A percentile compares a stretch with the other conserved stretches of the same genome.
Conservation (phyloP, 2,113 vertebrate species). For the Crotophaga sulcirostris region DNA sequence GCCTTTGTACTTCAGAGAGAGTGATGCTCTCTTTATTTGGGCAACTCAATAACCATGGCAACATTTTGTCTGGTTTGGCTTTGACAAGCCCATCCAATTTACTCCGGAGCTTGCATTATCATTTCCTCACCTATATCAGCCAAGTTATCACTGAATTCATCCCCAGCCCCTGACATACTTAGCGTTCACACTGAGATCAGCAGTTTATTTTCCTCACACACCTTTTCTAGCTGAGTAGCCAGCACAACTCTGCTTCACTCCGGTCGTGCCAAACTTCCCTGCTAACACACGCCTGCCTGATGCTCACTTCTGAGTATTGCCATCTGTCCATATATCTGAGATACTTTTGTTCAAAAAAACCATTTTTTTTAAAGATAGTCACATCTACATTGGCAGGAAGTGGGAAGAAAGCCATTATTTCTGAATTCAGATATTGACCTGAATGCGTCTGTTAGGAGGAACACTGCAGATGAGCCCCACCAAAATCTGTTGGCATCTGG, state of each 20-base stretch:
- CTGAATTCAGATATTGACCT: not conserved
- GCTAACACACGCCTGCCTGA: not conserved
- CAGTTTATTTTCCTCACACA: not conserved
- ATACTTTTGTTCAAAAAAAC: not conserved
- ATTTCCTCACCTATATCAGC: not conserved
- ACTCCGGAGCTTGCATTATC: not conserved
- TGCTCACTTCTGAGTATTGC: not conserved
- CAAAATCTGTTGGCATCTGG: not conserved
- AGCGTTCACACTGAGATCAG: not conserved
- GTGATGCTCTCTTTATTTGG: slow-evolving; percentile 12
- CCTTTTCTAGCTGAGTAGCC: not conserved
- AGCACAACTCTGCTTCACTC: not conserved
- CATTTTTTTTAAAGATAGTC: not conserved
- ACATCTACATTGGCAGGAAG: not conserved
- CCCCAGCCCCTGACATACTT: not conserved
- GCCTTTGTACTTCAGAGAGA: slow-evolving; percentile 9
- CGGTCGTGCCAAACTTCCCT: not conserved
- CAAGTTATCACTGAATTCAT: not conserved
- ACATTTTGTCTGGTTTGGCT: slow-evolving; percentile 45
- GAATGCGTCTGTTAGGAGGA: not conserved
- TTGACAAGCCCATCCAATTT: slow-evolving; percentile 55
- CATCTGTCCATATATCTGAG: not conserved
- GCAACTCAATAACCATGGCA: slow-evolving; percentile 51
- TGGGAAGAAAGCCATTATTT: not conserved
- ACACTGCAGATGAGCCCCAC: not conserved